Base-by-base conservation (phyloP, 2,888 invertebrate genomes). In the Oeneis ivallda region DNA sequence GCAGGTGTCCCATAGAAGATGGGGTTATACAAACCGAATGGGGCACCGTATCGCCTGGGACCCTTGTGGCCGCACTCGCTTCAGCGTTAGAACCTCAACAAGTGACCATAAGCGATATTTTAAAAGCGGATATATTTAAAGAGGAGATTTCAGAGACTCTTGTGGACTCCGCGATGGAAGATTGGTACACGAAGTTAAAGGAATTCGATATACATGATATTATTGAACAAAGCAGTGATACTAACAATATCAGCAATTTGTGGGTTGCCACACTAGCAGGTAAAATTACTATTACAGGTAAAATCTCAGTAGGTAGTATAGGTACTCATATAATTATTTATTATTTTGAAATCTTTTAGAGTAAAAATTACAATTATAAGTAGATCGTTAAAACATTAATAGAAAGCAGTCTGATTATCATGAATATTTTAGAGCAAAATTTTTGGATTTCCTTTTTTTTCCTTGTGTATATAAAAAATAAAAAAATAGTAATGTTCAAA, bases 1-100 rank as follows among this genome's bases (percentile, higher is more conserved):
- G 93, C 74, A 80, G 92, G 72, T 95, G 95, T 77, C 95, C 95
- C 0, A 87, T 94, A 67, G 95, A 95, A 86, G 89, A 92, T 43
- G 95, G 95, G 1, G 93, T 94, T 0, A 85, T 95, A 10, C 89
- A 93, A 76, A 94, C 94, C 0, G 85, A 90, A 4, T 95, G 93
- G 92, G 95, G 94, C 2, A 91, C 93, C 0, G 79, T 95, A 69
- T 86, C 94, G 6, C 89, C 93, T 0, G 94, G 94, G 0, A 92
- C 92, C 2, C 75, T 95, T 9, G 89, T 95, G 66, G 89, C 93
- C 4, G 94, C 93, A 0, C 84, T 94, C 61, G 93, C 94, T 0
- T 91, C 94, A 0, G 92, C 93, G 0, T 80, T 95, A n/a, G 93
- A 95, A 74, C 84, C 89, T 13, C 94, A 94, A 74, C 83, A 86